Evolutionary conservation across 2,888 invertebrate genomes (phyloP), one percentile per base, ranked within the genome.

Genomic region (Nineta flava): DNA sequence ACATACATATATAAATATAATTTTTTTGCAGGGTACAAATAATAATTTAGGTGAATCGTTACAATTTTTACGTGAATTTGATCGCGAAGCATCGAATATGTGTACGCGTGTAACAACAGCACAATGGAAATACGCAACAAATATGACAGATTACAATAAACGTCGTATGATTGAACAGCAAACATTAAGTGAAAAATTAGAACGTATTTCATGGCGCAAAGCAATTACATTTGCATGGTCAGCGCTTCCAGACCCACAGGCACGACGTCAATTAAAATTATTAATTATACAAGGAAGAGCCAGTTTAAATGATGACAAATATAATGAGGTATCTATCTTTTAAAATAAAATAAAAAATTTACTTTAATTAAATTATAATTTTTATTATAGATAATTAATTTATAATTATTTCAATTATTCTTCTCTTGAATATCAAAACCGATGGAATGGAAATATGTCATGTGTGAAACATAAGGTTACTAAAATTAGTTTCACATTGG

Each of bases 111-210:
- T 84, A 2, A 80, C 76, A 47, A 76, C 75, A 55, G 76, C 82
- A 0, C 82, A 83, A 60, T 86, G 86, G 85, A 74, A 75, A 50
- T 86, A 81, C 60, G 80, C 81, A 7, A 85, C 84, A 6, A 86
- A 86, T 62, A 79, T 83, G 54, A 84, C 84, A 0, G 83, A 84
- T 48, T 65, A 66, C 53, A 85, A 83, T 64, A 75, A 79, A 3
- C 70, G 81, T 2, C 69, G 77, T 48, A 84, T 85, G 83, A 62
- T 77, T 1, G 83, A 85, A 51, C 81, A 82, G 57, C 74, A 84
- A 64, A 75, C 77, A 1, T 64, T 81, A 5, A 79, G 80, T 60
- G 72, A 79, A 50, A 83, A 83, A 65, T 86, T 87, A 58, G 82
- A 85, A 58, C 73, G 81, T 59, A 71, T 82, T 0, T 82, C 85